Base-by-base conservation (phyloP, 2,888 invertebrate species). In the Sphaerophoria taeniata region DNA sequence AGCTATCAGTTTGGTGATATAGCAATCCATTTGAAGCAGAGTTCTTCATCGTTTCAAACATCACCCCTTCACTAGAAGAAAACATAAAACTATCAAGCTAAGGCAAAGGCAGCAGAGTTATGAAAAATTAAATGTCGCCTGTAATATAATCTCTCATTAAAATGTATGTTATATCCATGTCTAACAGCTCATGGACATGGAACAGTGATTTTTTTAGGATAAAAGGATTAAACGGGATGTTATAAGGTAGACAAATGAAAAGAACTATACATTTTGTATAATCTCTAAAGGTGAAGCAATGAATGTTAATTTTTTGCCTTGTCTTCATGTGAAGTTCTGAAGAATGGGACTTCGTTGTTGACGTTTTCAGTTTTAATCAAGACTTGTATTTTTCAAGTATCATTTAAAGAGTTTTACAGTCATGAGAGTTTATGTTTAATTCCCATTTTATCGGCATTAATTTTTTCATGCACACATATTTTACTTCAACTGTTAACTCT, bases 141-240 rank as follows among this genome's bases (percentile, higher is more conserved):
- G 69, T 76, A 73, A 81, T 70, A 85, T 85, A 85, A 85, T 85
- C 85, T 77, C 85, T 85, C 85, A 81, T 85, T 81, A 85, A 85
- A 85, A 81, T 81, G 77, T 85, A 65, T 85, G 81, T 81, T 81
- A 81, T 65, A 81, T 77, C 70, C 85, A 76, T 85, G 85, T 85
- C 73, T 73, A 80, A 81, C 85, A 85, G 81, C 76, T 81, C 85
- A 81, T 70, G 81, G 85, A 85, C 85, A 85, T 85, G 76, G 73
- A 81, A 85, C 76, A 70, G 76, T 73, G 85, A 85, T 85, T 2
- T 85, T 77, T 76, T 72, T 77, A 81, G 81, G 85, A 85, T 81
- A 81, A 73, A 81, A 81, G 76, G 85, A 85, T 85, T 77, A 81
- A 81, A 81, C 81, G 73, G 76, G 76, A 81, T 76, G 74, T 76